Percentiles rank a stretch among this genome's conserved stretches.
Conservation (phyloP, 1,140 invertebrate species). For the Tetragonula clypearis region DNA sequence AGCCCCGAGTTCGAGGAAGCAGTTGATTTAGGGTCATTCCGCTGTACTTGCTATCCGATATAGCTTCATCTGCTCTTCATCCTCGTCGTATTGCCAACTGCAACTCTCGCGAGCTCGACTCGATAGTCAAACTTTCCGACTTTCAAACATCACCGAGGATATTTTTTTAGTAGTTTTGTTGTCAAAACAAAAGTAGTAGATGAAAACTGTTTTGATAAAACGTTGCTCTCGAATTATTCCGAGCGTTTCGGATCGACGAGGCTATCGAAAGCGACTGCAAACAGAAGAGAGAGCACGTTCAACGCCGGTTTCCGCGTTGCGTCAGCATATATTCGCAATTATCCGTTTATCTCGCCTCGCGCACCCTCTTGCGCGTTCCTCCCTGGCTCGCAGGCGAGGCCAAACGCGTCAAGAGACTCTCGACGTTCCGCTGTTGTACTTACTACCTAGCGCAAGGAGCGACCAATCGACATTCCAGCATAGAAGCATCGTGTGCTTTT, state of each 20-base stretch:
- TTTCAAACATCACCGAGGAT: too few relatives aligned
- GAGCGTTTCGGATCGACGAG: conserved; percentile 28
- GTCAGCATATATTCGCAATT: conserved; percentile 59
- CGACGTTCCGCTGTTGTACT: conserved; percentile 25
- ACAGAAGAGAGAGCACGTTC: background rate
- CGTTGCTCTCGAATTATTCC: conserved; percentile 20
- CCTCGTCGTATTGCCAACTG: background rate
- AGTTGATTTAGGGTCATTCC: too few relatives aligned
- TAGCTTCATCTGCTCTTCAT: too few relatives aligned
- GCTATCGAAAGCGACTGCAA: conserved; percentile 28
- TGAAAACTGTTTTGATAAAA: background rate
- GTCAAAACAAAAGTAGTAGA: background rate
- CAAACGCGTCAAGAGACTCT: conserved; percentile 50
- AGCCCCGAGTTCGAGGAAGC: too few relatives aligned
- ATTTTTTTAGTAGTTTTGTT: background rate
- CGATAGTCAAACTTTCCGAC: too few relatives aligned
- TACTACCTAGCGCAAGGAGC: conserved; percentile 6
- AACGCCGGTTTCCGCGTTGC: conserved; percentile 45
- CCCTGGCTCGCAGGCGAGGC: background rate
- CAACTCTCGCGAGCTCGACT: too few relatives aligned
- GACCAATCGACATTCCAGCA: conserved; percentile 53
- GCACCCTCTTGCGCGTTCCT: conserved; percentile 21
- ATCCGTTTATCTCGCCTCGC: conserved; percentile 36
- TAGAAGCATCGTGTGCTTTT: conserved; percentile 19
- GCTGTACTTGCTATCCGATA: too few relatives aligned